Evolutionary conservation across 2,113 vertebrate species (phyloP).

Genomic region (Acrocephalus kingi): DNA sequence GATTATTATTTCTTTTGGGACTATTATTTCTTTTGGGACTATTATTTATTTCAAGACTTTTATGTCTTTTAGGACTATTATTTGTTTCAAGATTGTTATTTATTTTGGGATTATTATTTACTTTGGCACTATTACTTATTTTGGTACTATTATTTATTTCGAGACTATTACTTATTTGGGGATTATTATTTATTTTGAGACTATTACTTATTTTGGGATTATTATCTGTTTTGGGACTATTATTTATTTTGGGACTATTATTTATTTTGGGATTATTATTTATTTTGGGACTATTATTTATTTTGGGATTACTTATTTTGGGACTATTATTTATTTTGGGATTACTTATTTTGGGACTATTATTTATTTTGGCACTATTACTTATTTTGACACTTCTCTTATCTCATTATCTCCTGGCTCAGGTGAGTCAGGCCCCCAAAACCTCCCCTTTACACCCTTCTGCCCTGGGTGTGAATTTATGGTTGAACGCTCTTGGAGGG

Average conservation of each 20-base stretch:
- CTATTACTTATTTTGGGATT: too few species aligned
- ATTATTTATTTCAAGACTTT: background rate
- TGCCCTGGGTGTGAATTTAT: background rate
- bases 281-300: too few species aligned
- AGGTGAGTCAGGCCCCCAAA: fast-evolving
- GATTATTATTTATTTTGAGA: background rate
- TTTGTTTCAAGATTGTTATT: background rate
- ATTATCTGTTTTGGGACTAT: background rate
- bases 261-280: background rate
- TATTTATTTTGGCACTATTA: background rate
- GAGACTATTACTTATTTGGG: background rate
- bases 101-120: background rate
- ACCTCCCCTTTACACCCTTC: fast-evolving
- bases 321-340: background rate
- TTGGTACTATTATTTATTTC: too few species aligned
- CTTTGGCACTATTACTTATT: background rate
- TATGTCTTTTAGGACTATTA: background rate
- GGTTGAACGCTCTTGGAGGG: background rate
- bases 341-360: background rate
- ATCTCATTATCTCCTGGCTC: background rate
- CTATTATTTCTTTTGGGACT: background rate
- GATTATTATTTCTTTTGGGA: background rate
- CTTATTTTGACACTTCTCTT: background rate
- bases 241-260: background rate
- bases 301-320: background rate